A percentile compares a stretch with the other conserved stretches of the same genome.
phyloP scores from a whole-genome alignment of 2,797 vertebrate species.

The Chloroceryle amazona region DNA sequence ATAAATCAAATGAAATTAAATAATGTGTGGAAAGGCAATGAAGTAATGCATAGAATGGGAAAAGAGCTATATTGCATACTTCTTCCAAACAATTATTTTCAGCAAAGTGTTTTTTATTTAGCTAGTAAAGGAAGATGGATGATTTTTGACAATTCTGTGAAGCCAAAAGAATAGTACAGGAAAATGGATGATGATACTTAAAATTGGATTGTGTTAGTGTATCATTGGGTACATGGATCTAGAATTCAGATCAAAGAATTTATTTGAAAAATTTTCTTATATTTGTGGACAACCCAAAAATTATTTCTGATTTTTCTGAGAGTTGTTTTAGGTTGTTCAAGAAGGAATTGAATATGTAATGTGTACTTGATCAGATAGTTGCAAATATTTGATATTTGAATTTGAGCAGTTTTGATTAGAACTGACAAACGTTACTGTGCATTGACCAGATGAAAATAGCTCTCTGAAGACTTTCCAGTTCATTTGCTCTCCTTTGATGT shows the following conservation, averaged over 20 bases:
- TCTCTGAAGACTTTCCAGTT: background rate
- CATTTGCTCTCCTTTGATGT: background rate
- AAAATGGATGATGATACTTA: slow-evolving; percentile 29
- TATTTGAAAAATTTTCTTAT: background rate
- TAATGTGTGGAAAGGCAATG: background rate
- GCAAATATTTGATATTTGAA: background rate
- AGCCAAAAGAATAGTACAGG: background rate
- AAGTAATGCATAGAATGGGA: background rate
- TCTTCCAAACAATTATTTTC: background rate
- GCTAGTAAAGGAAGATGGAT: background rate
- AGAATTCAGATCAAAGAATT: background rate
- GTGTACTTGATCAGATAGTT: background rate
- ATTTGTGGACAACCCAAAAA: background rate
- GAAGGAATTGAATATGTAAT: background rate
- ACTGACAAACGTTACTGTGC: background rate
- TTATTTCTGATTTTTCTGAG: background rate
- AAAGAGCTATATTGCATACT: background rate
- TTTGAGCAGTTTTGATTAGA: background rate
- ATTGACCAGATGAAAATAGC: background rate
- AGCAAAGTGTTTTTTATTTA: slow-evolving; percentile 4
- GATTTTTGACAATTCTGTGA: background rate
- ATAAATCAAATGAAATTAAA: slow-evolving; percentile 6
- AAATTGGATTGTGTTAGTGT: background rate
- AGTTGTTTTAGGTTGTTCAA: background rate
- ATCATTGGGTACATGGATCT: background rate